These are phyloP conservation scores for Epinephelus moara DNA, from an alignment of 2,113 vertebrate genomes.

Conservation along the genomic window DNA sequence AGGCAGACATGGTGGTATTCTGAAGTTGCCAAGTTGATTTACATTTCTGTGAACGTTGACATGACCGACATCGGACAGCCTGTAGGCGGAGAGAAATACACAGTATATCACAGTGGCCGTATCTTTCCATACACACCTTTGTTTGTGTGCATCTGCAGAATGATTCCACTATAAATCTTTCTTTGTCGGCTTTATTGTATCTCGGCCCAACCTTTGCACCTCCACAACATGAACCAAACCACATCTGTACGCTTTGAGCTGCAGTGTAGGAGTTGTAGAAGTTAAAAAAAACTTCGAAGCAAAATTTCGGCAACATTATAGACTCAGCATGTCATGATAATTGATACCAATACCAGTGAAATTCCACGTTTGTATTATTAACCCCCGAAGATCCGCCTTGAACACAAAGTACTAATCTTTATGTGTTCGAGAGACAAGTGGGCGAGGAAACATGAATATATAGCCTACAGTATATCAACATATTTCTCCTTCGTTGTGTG, in stretches of 20 bases:
- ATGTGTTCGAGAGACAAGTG: no score
- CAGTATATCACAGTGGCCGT: background rate
- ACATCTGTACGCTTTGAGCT: background rate
- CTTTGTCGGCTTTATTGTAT: background rate
- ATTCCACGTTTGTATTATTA: no score
- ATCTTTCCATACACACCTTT: background rate
- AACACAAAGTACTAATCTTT: no score
- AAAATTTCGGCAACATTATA: background rate
- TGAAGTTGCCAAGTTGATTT: background rate
- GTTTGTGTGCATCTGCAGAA: background rate
- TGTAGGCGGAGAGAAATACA: background rate
- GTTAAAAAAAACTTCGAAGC: background rate
- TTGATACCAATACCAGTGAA: no score
- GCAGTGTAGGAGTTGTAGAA: conserved; percentile 5
- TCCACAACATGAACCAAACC: background rate
- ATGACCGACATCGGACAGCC: background rate
- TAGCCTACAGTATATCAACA: no score
- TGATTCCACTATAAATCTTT: background rate
- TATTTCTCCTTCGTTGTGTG: no score
- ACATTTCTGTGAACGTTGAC: background rate
- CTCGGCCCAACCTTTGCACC: conserved; percentile 1
- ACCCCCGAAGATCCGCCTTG: no score
- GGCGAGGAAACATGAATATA: no score
- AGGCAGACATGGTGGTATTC: background rate
- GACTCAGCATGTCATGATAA: no score